Evolutionary conservation across 1,140 invertebrate species (phyloP), one percentile per base, ranked within the genome.

Genomic region (Eufriesea mexicana): DNA sequence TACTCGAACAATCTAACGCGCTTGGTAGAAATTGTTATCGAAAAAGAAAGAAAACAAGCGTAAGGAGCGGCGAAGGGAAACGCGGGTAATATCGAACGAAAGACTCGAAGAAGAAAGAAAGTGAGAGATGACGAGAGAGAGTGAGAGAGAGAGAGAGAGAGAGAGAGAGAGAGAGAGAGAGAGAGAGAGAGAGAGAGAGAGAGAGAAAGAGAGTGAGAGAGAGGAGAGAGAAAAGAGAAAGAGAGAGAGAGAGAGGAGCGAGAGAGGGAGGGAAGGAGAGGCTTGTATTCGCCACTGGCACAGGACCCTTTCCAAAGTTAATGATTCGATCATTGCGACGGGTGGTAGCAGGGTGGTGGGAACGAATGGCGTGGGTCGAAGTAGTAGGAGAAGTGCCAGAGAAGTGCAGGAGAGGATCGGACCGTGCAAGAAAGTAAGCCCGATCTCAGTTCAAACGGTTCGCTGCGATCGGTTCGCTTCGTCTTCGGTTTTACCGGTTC

Each of bases 361-460:
- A 89, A 89, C 79, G 82, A 84, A 86, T 85, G 86, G 89, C 86
- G 89, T 90, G 89, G 87, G 90, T 78, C 79, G 82, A 79, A 61
- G 86, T 85, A 86, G 90, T 90, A 90, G 90, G 89, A 91, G 89
- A 88, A 88, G 85, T 84, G 76, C 84, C 80, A 76, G 87, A 77
- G 82, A 82, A 71, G 76, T 42, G 35, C 76, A 88, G 74, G 64
- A 84, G 85, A 89, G 87, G 87, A 90, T 89, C 86, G 80, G 79
- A 25, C 85, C 84, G 82, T 74, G 82, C 85, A 90, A 84, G 86
- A 91, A 91, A 91, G 86, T 89, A 85, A 91, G 84, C 87, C 74
- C 84, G 88, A 89, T 90, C 83, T 88, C 89, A 90, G 90, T 91
- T 91, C 86, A 86, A 90, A 91, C 89, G 86, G 84, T 84, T 88